A percentile compares a stretch with the other conserved stretches of the same genome.
Conservation (phyloP, 1,140 invertebrate species). For the Yoshiicerus persimilis region DNA sequence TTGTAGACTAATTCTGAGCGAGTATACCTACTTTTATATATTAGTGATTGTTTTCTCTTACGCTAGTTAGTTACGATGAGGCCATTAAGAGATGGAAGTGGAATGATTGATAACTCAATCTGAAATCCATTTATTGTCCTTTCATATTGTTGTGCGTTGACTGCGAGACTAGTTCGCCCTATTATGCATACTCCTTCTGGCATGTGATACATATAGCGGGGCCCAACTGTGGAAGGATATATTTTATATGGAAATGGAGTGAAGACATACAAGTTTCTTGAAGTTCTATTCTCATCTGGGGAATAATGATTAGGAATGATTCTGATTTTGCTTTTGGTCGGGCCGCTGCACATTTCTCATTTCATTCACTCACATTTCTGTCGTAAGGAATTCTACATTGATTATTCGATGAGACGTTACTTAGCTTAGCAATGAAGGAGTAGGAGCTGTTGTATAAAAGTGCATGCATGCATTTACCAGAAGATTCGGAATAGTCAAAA, state of each 20-base stretch:
- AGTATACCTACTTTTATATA: neutral
- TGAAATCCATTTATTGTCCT: slow-evolving; percentile 21
- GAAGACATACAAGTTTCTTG: neutral
- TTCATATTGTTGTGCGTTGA: neutral
- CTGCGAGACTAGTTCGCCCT: too few species aligned
- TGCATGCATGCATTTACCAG: neutral
- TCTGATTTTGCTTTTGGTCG: neutral
- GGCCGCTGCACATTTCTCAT: slow-evolving; percentile 14
- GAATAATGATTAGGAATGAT: neutral
- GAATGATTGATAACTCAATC: slow-evolving; percentile 32
- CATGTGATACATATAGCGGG: neutral
- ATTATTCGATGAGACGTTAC: neutral
- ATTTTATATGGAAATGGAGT: neutral
- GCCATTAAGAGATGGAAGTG: neutral
- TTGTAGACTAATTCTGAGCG: neutral
- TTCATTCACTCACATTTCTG: neutral
- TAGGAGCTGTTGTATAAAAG: neutral
- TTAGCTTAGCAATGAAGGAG: neutral
- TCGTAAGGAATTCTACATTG: neutral
- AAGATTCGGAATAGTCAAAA: neutral
- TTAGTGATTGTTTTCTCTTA: neutral
- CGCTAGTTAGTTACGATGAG: neutral
- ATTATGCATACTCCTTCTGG: neutral
- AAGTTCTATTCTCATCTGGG: neutral
- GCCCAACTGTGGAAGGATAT: neutral